A percentile compares a stretch with the other conserved stretches of the same genome.
Conservation (phyloP, 2,797 vertebrate genomes). For the Cirrhinus molitorella region DNA sequence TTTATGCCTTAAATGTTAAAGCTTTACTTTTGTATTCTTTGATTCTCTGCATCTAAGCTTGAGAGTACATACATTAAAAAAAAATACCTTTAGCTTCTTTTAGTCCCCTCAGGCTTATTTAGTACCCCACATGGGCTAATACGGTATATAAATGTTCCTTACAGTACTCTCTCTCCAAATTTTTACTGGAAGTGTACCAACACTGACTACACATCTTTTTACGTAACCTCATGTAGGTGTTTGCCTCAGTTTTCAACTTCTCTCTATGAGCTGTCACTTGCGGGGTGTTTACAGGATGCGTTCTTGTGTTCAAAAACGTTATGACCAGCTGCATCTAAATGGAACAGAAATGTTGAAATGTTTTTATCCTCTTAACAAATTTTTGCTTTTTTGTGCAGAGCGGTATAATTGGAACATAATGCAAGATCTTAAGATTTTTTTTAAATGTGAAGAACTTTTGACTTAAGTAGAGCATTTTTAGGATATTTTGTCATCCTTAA, state of each 20-base stretch:
- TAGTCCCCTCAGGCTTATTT: too few relatives aligned
- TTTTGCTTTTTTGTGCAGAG: background rate
- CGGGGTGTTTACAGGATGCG: background rate
- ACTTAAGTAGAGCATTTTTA: background rate
- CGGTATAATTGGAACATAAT: background rate
- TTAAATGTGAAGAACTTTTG: background rate
- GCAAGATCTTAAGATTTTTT: background rate
- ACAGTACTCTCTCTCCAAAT: background rate
- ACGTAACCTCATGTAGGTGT: conserved; percentile 7
- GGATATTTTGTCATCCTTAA: background rate
- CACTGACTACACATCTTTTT: background rate
- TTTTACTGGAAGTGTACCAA: background rate
- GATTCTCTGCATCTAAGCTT: background rate
- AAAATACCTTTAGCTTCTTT: background rate
- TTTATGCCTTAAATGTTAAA: background rate
- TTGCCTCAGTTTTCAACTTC: background rate
- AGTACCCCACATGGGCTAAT: background rate
- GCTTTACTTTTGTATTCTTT: background rate
- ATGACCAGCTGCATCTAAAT: background rate
- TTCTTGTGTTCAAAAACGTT: background rate
- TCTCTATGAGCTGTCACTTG: background rate
- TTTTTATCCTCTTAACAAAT: background rate
- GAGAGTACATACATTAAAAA: background rate
- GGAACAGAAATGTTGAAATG: background rate
- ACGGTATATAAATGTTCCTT: background rate